Percentiles rank a stretch among this genome's conserved stretches.
phyloP scores from a whole-genome alignment of 2,797 vertebrate species.

The Chanos chanos region DNA sequence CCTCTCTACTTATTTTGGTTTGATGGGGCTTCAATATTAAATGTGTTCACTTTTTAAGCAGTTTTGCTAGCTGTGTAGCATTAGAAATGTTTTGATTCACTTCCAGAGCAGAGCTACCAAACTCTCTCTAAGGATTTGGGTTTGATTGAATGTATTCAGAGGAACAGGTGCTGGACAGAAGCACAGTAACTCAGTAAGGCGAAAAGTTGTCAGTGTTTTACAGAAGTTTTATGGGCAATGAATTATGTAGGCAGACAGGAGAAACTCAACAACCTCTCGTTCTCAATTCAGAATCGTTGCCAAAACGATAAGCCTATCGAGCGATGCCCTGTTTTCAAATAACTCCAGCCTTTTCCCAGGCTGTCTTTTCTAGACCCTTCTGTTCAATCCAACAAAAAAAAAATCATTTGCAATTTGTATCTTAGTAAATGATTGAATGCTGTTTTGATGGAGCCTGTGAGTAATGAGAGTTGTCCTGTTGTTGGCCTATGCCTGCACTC shows the following conservation, averaged over 20 bases:
- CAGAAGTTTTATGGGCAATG: background rate
- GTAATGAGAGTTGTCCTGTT: slow-evolving; percentile 58
- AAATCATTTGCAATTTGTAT: slow-evolving; percentile 14
- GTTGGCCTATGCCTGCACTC: slow-evolving; percentile 30
- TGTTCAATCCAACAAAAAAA: background rate
- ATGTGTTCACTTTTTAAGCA: no score
- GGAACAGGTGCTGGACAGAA: no score
- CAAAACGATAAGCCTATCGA: slow-evolving; percentile 13
- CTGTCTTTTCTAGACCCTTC: background rate
- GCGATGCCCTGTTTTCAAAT: background rate
- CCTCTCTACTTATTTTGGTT: no score
- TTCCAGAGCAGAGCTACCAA: no score
- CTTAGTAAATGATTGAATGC: slow-evolving; percentile 42
- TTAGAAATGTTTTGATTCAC: no score
- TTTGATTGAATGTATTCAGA: no score
- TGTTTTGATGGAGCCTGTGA: slow-evolving; percentile 12
- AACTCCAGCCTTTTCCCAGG: slow-evolving; percentile 6
- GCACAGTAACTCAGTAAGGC: no score
- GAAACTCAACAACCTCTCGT: slow-evolving; percentile 1
- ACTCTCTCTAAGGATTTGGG: no score
- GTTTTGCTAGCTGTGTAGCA: no score
- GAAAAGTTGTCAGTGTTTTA: background rate
- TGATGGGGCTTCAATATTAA: no score
- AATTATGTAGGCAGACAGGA: slow-evolving; percentile 9
- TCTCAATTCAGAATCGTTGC: slow-evolving; percentile 6